Evolutionary conservation across 2,113 vertebrate genomes (phyloP).

Genomic region (Oncorhynchus nerka): DNA sequence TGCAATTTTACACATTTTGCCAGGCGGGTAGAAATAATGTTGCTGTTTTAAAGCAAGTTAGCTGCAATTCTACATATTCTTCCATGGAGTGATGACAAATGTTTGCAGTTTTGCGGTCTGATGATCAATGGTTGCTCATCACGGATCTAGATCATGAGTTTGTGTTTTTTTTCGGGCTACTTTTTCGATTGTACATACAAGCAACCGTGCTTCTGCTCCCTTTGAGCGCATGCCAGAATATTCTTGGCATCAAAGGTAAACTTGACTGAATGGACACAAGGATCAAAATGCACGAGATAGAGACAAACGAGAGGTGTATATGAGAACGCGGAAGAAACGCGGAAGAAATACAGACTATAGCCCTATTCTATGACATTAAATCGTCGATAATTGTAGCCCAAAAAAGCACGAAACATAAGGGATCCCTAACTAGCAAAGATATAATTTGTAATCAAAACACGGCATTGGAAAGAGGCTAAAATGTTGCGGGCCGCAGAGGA

Average conservation of each 20-base stretch:
- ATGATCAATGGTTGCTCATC: too few relatives aligned
- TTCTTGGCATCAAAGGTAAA: constrained; percentile 25
- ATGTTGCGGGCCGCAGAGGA: background rate
- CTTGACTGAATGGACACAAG: constrained; percentile 16
- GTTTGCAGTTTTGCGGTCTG: too few relatives aligned
- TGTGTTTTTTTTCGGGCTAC: too few relatives aligned
- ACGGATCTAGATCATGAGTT: too few relatives aligned
- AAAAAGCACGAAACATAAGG: background rate
- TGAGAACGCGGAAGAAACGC: background rate
- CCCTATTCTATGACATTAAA: background rate
- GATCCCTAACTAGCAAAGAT: too few relatives aligned
- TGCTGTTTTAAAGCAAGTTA: too few relatives aligned
- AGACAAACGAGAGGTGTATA: background rate
- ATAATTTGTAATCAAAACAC: too few relatives aligned
- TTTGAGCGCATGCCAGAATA: constrained; percentile 22
- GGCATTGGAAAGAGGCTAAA: background rate
- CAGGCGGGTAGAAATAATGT: too few relatives aligned
- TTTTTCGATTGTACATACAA: too few relatives aligned
- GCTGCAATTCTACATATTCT: too few relatives aligned
- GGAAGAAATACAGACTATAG: background rate
- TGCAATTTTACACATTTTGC: too few relatives aligned
- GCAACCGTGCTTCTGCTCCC: background rate
- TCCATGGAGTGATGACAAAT: too few relatives aligned
- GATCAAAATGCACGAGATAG: constrained; percentile 2
- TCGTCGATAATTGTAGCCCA: background rate